Percentiles rank a stretch among this genome's conserved stretches.
Conservation (phyloP, 2,113 vertebrate species). For the Catharus minimus region DNA sequence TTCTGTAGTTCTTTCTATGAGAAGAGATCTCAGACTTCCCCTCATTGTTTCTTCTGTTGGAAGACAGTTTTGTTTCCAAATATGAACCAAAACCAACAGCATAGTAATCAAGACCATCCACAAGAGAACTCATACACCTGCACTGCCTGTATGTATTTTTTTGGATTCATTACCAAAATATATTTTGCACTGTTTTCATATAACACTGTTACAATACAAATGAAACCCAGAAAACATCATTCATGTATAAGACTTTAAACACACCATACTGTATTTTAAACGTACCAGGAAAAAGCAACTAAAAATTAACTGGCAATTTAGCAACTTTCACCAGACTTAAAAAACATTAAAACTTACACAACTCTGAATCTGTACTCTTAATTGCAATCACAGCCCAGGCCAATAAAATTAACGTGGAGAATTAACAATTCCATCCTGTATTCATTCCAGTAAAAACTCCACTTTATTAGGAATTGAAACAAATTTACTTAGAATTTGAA, state of each 20-base stretch:
- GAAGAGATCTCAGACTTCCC: background rate
- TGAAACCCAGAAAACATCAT: background rate
- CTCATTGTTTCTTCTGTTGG: background rate
- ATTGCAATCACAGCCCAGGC: background rate
- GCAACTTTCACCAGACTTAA: background rate
- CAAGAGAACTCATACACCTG: background rate
- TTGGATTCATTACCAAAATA: background rate
- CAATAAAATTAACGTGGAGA: background rate
- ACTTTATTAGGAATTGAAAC: background rate
- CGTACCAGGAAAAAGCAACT: background rate
- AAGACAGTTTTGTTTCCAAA: background rate
- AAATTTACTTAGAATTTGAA: background rate
- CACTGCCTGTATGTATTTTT: background rate
- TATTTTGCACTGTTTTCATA: background rate
- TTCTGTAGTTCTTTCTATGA: background rate
- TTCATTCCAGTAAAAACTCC: background rate
- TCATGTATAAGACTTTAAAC: background rate
- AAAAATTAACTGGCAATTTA: background rate
- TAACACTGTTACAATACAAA: background rate
- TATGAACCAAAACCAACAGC: background rate
- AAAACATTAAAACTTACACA: background rate
- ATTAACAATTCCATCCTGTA: background rate
- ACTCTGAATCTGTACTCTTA: background rate
- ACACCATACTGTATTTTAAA: background rate
- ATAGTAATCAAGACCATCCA: background rate